These are phyloP conservation scores for Mamestra configurata DNA, from an alignment of 1,140 invertebrate species.

Conservation along the genomic window DNA sequence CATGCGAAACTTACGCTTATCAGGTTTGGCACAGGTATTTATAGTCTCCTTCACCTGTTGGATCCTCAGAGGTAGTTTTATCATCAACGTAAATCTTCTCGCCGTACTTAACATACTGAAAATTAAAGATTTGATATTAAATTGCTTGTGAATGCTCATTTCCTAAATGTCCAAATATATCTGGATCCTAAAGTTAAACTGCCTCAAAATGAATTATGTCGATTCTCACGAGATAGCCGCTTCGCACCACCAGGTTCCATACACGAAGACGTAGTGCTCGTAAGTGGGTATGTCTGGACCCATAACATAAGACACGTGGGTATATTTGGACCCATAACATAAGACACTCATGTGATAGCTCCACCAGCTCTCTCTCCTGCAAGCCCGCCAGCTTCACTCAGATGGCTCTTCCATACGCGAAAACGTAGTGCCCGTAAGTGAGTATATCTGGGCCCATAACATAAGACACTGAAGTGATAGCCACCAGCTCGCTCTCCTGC, in stretches of 20 bases:
- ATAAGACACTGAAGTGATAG: conserved; percentile 53
- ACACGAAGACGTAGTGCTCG: too few species aligned
- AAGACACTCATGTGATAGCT: conserved; percentile 55
- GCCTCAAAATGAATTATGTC: too few species aligned
- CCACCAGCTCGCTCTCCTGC: conserved; percentile 61
- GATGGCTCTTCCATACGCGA: too few species aligned
- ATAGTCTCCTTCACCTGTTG: conserved; percentile 58
- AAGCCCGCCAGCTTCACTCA: conserved; percentile 61
- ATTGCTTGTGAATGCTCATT: too few species aligned
- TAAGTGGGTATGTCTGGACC: too few species aligned
- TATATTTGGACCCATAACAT: too few species aligned
- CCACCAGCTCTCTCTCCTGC: conserved; percentile 61
- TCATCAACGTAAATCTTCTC: conserved; percentile 50
- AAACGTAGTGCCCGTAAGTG: too few species aligned
- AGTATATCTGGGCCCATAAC: too few species aligned
- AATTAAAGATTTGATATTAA: not conserved
- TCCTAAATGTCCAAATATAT: too few species aligned
- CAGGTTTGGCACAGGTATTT: conserved; percentile 49
- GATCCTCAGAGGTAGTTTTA: conserved; percentile 60
- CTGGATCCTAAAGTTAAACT: too few species aligned
- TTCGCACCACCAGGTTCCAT: too few species aligned
- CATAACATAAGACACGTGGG: conserved; percentile 3
- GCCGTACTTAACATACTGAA: conserved; percentile 53
- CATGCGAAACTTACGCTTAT: conserved; percentile 36
- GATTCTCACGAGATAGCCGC: too few species aligned